Base-by-base conservation (phyloP, 2,888 invertebrate species). In the Tryphoninae sp. region DNA sequence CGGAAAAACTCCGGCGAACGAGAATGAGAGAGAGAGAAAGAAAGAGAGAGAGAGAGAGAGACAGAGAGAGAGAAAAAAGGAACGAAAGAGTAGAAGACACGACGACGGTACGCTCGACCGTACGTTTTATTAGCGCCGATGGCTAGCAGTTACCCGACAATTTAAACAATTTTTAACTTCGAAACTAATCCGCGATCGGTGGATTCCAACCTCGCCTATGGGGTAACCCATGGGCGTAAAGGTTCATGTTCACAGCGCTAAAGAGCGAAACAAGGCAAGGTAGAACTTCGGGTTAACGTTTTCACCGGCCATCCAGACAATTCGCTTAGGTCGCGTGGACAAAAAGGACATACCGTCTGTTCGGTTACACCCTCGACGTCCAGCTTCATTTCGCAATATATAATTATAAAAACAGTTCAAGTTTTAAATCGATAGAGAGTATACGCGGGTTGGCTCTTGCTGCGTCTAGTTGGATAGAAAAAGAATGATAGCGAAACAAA, bases 121-220 rank as follows among this genome's bases (percentile, higher is more conserved):
- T 86, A 88, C 88, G 90, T 89, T 90, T 90, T 89, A 89, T 90
- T 90, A 90, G 87, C 90, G 87, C 87, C 89, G 88, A 87, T 88
- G 90, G 89, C 89, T 88, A 87, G 87, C 88, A 89, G 90, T 91
- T 90, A 91, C 89, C 88, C 89, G 88, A 90, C 89, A 90, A 90
- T 91, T 91, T 90, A 87, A 91, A 88, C 90, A 91, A 91, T 91
- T 91, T 90, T 91, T 91, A 91, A 91, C 88, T 90, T 89, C 78
- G 86, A 85, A 89, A 89, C 87, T 89, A 89, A 85, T 77, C 82
- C 82, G 74, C 78, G 74, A 69, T 82, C 74, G 40, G 61, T 55
- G 75, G 74, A 81, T 77, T 75, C 58, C 49, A 76, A 55, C 65
- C 74, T 55, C 64, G 51, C 62, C 51, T 40, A 77, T 59, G 16